These are phyloP conservation scores for Natator depressus DNA, from an alignment of 2,113 vertebrate species.

Conservation along the genomic window DNA sequence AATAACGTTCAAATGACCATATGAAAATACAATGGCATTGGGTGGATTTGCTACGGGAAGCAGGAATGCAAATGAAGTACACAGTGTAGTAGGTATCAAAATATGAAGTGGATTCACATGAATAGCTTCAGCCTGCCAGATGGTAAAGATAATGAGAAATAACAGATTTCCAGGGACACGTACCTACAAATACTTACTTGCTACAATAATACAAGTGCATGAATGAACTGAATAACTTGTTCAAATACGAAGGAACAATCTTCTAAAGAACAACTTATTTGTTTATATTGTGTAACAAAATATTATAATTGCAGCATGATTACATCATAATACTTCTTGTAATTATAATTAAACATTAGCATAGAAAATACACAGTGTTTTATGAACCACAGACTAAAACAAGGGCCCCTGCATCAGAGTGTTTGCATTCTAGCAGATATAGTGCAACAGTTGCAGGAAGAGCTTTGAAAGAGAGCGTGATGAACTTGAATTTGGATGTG, in stretches of 20 bases:
- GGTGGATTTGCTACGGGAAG: constrained; percentile 92
- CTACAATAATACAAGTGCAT: not conserved
- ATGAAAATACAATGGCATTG: constrained; percentile 92
- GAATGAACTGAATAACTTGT: not conserved
- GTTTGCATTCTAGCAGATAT: not conserved
- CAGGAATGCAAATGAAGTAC: constrained; percentile 93
- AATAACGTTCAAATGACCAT: constrained; percentile 86
- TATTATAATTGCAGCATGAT: not conserved
- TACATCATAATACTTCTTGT: not conserved
- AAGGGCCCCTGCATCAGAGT: not conserved
- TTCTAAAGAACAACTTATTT: not conserved
- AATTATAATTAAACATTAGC: not conserved
- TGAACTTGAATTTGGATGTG: not conserved
- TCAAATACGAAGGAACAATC: not conserved
- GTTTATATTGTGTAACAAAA: not conserved
- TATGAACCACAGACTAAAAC: not conserved
- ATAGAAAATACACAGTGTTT: not conserved
- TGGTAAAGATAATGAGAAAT: not conserved
- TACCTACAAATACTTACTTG: not conserved
- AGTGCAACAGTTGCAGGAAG: not conserved
- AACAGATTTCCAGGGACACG: not conserved
- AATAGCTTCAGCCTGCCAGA: constrained; percentile 89
- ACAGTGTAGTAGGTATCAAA: constrained; percentile 89
- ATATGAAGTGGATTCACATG: constrained; percentile 90
- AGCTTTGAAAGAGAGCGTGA: not conserved